These are phyloP conservation scores for Epinephelus awoara DNA, from an alignment of 2,797 vertebrate genomes.

Conservation along the genomic window DNA sequence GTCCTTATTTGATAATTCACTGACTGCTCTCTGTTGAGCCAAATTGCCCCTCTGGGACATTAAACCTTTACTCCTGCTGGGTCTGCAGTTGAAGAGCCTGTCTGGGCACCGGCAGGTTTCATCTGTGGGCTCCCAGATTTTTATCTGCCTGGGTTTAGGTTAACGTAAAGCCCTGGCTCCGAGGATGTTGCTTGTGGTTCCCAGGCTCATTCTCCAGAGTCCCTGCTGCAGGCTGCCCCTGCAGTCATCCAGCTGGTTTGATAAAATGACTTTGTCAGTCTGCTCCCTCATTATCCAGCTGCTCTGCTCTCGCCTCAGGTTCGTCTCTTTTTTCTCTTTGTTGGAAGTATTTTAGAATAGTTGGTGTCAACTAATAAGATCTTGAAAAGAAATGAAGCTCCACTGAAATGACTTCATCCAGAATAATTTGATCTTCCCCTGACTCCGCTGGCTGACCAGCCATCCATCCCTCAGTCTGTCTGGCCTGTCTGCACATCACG, in stretches of 20 bases:
- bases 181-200: neutral
- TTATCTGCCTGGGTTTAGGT: neutral
- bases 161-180: neutral
- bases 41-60: neutral
- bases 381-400: constrained; percentile 11
- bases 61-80: neutral
- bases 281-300: constrained; percentile 27
- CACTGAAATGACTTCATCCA: constrained; percentile 2
- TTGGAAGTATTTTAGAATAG: neutral
- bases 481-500: constrained; percentile 14
- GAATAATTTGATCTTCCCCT: neutral
- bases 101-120: neutral
- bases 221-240: constrained; percentile 17
- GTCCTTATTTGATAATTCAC: neutral
- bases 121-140: neutral
- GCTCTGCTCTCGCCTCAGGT: neutral
- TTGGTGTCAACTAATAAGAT: neutral
- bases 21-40: neutral
- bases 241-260: constrained; percentile 25
- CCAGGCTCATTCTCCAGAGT: constrained; percentile 5
- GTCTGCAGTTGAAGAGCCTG: neutral
- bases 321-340: neutral
- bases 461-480: constrained; percentile 11
- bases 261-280: constrained; percentile 2
- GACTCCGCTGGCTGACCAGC: neutral